These are phyloP conservation scores for Elaphurus davidianus DNA, from an alignment of 2,113 vertebrate species.

Conservation along the genomic window DNA sequence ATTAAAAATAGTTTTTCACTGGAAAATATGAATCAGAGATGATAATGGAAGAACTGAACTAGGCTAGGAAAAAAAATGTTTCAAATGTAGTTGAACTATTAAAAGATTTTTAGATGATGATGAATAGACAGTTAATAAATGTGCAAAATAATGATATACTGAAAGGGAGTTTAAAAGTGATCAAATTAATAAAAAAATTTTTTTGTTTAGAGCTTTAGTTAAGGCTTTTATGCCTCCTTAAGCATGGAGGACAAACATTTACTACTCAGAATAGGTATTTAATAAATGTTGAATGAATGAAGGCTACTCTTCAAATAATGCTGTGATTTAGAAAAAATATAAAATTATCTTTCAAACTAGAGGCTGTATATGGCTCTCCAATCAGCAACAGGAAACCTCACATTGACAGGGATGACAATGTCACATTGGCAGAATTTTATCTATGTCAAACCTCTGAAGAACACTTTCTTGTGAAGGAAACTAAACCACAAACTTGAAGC, in stretches of 20 bases:
- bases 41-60: not conserved
- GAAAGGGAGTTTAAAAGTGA: not conserved
- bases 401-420: not conserved
- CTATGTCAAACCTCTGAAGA: not conserved
- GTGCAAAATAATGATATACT: not conserved
- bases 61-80: not conserved
- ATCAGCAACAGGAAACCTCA: not conserved
- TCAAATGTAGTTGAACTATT: not conserved
- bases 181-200: not conserved
- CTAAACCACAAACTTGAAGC: not conserved
- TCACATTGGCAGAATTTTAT: not conserved
- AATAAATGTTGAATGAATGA: not conserved
- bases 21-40: not conserved
- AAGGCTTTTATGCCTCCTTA: not conserved
- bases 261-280: not conserved
- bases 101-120: not conserved
- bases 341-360: not conserved
- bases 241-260: not conserved
- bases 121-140: not conserved
- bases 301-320: not conserved
- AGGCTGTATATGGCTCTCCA: not conserved
- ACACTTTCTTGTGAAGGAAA: not conserved
- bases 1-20: not conserved
- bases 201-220: not conserved
- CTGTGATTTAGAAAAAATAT: not conserved